Conservation (phyloP, 2,113 vertebrate genomes). For the Etheostoma spectabile region DNA sequence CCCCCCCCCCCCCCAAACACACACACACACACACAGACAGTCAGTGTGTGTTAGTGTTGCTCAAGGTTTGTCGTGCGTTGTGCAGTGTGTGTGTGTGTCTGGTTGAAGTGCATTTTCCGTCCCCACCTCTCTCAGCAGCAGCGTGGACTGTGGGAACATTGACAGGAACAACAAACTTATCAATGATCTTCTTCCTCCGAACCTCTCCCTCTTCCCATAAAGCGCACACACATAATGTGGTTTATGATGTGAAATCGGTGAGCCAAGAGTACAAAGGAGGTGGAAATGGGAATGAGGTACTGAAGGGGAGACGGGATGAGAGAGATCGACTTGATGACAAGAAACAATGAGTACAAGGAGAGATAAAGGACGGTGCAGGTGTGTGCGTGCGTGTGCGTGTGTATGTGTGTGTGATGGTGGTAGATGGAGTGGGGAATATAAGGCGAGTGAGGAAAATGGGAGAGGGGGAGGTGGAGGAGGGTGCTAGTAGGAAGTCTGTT, state of each 20-base stretch:
- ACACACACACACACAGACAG: too few relatives aligned
- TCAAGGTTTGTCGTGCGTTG: too few relatives aligned
- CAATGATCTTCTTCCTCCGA: conserved; percentile 65
- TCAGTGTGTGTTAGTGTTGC: too few relatives aligned
- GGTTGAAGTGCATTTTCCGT: conserved; percentile 47
- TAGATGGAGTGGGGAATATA: neutral
- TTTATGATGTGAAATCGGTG: conserved; percentile 29
- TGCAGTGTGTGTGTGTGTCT: neutral
- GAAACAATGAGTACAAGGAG: conserved; percentile 22
- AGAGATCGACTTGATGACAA: neutral
- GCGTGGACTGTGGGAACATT: conserved; percentile 39
- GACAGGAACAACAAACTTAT: conserved; percentile 72
- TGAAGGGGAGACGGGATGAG: conserved; percentile 18
- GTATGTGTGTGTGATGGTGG: conserved; percentile 13
- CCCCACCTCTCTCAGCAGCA: conserved; percentile 18
- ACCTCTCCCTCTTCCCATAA: conserved; percentile 73
- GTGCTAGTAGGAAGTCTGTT: conserved; percentile 65
- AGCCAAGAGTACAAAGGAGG: conserved; percentile 25
- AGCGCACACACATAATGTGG: conserved; percentile 26
- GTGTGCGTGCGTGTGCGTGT: conserved; percentile 25
- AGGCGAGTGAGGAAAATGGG: conserved; percentile 21
- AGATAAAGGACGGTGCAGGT: conserved; percentile 32
- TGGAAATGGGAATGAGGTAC: conserved; percentile 34
- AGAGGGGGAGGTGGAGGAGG: conserved; percentile 18
- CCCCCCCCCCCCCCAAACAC: neutral